Conservation (phyloP, 2,888 invertebrate genomes). For the Drosophila rubida region DNA sequence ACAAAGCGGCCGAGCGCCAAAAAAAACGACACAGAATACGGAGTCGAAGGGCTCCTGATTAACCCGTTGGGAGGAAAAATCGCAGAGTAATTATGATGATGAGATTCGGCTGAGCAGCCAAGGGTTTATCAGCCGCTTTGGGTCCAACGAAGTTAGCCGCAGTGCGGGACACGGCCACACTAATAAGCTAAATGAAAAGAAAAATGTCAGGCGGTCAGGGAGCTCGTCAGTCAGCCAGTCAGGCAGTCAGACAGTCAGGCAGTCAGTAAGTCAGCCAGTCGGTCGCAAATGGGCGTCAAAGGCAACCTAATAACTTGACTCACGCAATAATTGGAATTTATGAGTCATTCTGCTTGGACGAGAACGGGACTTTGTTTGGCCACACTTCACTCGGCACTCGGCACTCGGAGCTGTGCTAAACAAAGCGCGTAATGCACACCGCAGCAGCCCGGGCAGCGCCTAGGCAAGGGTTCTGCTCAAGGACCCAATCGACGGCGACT, state of each 20-base stretch:
- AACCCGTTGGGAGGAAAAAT: conserved; percentile 59
- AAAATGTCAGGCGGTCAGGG: conserved; percentile 57
- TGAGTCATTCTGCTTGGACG: conserved; percentile 52
- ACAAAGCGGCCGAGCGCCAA: conserved; percentile 33
- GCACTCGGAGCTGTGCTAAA: conserved; percentile 45
- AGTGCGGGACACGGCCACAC: conserved; percentile 45
- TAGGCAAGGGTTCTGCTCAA: conserved; percentile 60
- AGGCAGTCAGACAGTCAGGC: conserved; percentile 43
- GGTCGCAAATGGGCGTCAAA: conserved; percentile 53
- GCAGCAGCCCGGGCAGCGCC: conserved; percentile 44
- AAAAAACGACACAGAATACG: conserved; percentile 33
- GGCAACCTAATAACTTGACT: conserved; percentile 76
- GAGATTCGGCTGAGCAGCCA: conserved; percentile 55
- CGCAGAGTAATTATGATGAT: conserved; percentile 68
- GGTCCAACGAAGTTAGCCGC: conserved; percentile 64
- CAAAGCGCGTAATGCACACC: conserved; percentile 65
- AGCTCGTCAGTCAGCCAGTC: conserved; percentile 21
- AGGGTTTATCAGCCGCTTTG: conserved; percentile 56
- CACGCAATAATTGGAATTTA: conserved; percentile 77
- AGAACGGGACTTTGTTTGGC: conserved; percentile 23
- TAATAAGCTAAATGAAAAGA: conserved; percentile 66
- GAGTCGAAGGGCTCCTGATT: conserved; percentile 66
- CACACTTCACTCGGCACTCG: conserved; percentile 14
- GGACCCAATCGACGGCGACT: conserved; percentile 19
- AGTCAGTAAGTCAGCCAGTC: conserved; percentile 19